Conservation (phyloP, 2,797 vertebrate genomes). For the Leucoraja ocellata region DNA sequence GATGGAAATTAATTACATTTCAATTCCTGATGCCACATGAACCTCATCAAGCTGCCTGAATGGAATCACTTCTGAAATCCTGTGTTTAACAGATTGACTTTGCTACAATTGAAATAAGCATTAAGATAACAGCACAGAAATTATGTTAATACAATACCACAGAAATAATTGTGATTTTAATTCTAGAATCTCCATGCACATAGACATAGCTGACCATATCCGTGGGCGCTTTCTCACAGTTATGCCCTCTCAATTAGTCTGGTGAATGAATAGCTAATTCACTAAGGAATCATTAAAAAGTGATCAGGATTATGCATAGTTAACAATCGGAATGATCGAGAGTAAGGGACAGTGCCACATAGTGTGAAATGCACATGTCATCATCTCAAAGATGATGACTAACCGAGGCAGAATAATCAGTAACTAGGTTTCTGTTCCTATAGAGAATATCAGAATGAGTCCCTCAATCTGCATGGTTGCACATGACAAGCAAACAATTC, state of each 20-base stretch:
- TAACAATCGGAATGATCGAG: not conserved
- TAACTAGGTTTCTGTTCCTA: not conserved
- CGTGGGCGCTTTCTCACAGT: not conserved
- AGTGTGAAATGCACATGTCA: not conserved
- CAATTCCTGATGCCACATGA: not conserved
- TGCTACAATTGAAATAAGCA: constrained; percentile 1
- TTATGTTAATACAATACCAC: not conserved
- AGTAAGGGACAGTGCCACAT: not conserved
- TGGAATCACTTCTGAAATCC: not conserved
- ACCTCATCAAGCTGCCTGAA: not conserved
- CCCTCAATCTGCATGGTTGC: not conserved
- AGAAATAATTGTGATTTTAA: not conserved
- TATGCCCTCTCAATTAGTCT: not conserved
- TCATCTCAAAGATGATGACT: not conserved
- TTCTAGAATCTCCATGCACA: not conserved
- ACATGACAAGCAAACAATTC: not conserved
- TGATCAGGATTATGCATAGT: not conserved
- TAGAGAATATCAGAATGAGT: not conserved
- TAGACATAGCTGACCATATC: not conserved
- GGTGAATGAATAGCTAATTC: not conserved
- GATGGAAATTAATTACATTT: constrained; percentile 27
- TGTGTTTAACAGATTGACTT: constrained; percentile 3
- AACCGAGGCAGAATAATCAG: not conserved
- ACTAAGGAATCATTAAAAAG: not conserved
- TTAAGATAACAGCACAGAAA: constrained; percentile 4